Evolutionary conservation across 2,888 invertebrate species (phyloP).

Genomic region (Apamea anceps): DNA sequence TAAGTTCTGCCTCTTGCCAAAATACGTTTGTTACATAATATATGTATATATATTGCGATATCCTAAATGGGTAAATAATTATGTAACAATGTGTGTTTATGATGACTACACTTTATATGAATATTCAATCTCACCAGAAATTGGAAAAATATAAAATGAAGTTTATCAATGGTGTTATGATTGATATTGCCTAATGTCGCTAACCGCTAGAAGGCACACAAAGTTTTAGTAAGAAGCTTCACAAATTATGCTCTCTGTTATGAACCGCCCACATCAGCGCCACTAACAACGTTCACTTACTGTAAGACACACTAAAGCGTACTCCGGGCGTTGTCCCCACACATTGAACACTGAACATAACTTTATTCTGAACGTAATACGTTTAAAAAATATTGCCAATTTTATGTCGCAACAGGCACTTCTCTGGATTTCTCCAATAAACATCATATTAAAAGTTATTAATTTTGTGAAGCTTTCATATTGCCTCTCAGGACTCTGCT

Average conservation of each 20-base stretch:
- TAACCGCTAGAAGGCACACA: conserved; percentile 90
- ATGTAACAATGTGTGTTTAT: conserved; percentile 75
- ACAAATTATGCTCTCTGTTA: conserved; percentile 80
- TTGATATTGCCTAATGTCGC: conserved; percentile 88
- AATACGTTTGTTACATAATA: conserved; percentile 73
- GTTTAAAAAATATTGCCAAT: conserved; percentile 90
- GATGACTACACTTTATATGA: conserved; percentile 74
- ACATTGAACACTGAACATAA: conserved; percentile 84
- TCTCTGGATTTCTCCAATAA: conserved; percentile 90
- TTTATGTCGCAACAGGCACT: conserved; percentile 90
- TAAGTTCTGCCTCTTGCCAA: conserved; percentile 74
- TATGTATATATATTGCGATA: conserved; percentile 75
- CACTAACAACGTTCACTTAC: conserved; percentile 59
- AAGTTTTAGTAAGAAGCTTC: conserved; percentile 90
- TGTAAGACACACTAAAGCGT: conserved; percentile 58
- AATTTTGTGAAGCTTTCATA: conserved; percentile 86
- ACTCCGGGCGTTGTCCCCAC: conserved; percentile 69
- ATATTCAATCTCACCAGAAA: conserved; percentile 72
- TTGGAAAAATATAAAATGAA: conserved; percentile 77
- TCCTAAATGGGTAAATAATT: conserved; percentile 79
- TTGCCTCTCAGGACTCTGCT: conserved; percentile 86
- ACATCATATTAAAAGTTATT: conserved; percentile 88
- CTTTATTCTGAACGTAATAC: conserved; percentile 83
- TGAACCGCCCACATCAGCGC: conserved; percentile 57
- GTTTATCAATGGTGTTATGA: conserved; percentile 82